phyloP scores from a whole-genome alignment of 1,140 invertebrate species.

The Adelges cooleyi region DNA sequence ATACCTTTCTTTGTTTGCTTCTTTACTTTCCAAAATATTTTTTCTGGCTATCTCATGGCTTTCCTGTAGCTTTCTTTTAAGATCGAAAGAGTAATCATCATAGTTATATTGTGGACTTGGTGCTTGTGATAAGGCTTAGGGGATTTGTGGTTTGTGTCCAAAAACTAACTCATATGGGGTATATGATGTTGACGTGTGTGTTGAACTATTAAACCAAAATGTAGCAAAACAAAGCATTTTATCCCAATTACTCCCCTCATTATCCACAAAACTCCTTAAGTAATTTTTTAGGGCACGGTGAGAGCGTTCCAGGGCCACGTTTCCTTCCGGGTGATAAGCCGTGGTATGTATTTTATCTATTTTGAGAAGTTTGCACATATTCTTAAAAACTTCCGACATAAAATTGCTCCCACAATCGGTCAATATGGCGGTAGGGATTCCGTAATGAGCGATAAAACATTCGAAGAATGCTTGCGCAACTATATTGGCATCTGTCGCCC shows the following conservation, averaged over 20 bases:
- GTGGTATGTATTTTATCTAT: slow-evolving; percentile 36
- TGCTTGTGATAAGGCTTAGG: not conserved
- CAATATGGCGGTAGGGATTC: too few relatives aligned
- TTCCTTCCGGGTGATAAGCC: slow-evolving; percentile 32
- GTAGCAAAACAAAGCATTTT: slow-evolving; percentile 38
- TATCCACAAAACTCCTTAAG: slow-evolving; percentile 38
- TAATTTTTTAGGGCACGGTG: slow-evolving; percentile 38
- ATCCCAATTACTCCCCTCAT: slow-evolving; percentile 39
- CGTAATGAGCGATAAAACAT: not conserved
- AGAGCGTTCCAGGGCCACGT: slow-evolving; percentile 36
- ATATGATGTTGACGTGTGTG: slow-evolving; percentile 38
- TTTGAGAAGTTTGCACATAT: slow-evolving; percentile 36
- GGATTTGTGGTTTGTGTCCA: not conserved
- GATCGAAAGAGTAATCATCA: not conserved
- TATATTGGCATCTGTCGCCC: not conserved
- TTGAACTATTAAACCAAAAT: slow-evolving; percentile 39
- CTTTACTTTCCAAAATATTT: slow-evolving; percentile 34
- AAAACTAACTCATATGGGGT: slow-evolving; percentile 37
- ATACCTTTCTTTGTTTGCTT: slow-evolving; percentile 34
- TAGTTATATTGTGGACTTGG: not conserved
- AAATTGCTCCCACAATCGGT: not conserved
- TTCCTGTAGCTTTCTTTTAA: slow-evolving; percentile 34
- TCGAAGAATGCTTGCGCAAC: not conserved
- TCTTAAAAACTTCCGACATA: not conserved
- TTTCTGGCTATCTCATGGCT: slow-evolving; percentile 35